These are phyloP conservation scores for Polypedilum vanderplanki DNA, from an alignment of 1,140 invertebrate genomes.

Conservation along the genomic window DNA sequence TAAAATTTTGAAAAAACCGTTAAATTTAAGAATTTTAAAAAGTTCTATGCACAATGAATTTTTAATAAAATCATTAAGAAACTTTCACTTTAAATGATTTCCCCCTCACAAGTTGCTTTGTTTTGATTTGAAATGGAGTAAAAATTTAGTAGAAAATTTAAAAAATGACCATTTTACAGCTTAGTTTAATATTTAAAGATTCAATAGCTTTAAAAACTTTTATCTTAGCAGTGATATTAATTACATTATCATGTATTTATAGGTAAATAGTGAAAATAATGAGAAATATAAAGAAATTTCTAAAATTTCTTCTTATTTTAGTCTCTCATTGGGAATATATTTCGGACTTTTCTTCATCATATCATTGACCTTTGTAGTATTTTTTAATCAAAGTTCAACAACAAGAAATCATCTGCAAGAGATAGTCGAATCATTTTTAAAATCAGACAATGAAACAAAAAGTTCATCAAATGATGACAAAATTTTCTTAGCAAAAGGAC, in stretches of 20 bases:
- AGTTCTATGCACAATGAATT: no score
- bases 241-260: background rate
- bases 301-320: background rate
- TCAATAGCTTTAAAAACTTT: background rate
- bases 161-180: no score
- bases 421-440: background rate
- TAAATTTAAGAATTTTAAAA: no score
- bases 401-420: background rate
- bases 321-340: background rate
- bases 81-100: no score
- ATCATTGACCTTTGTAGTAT: background rate
- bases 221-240: background rate
- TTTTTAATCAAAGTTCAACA: background rate
- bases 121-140: no score
- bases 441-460: background rate
- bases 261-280: background rate
- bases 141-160: no score
- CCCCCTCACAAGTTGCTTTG: no score
- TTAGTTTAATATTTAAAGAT: background rate
- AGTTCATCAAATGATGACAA: background rate
- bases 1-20: no score
- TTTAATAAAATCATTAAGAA: no score
- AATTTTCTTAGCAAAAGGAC: background rate
- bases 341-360: background rate
- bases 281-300: background rate